Conservation (phyloP, 2,797 vertebrate species). For the Chelonia mydas region DNA sequence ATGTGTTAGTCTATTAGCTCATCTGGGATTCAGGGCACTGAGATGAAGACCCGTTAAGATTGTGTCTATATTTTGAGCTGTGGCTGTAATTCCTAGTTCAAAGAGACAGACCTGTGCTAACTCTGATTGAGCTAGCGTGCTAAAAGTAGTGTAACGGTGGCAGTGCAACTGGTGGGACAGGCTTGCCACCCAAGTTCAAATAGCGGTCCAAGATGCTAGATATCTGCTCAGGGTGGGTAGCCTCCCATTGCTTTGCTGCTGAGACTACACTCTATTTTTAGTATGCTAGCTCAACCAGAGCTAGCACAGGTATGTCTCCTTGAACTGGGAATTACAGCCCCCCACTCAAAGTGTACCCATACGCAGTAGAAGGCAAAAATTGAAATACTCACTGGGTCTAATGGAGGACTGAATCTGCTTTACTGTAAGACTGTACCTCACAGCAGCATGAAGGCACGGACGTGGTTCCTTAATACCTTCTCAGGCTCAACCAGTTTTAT, state of each 20-base stretch:
- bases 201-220: not conserved
- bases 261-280: not conserved
- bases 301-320: not conserved
- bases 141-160: not conserved
- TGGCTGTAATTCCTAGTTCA: not conserved
- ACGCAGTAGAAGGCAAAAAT: not conserved
- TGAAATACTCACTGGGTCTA: not conserved
- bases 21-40: not conserved
- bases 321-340: not conserved
- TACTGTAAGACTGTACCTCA: not conserved
- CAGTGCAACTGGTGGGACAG: not conserved
- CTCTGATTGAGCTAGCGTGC: not conserved
- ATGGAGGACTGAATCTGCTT: not conserved
- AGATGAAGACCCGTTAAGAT: not conserved
- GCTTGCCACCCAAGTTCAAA: not conserved
- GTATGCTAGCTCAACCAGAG: not conserved
- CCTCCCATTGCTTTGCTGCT: not conserved
- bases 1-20: not conserved
- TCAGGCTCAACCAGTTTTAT: not conserved
- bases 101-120: not conserved
- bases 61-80: not conserved
- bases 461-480: not conserved
- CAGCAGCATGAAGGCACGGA: not conserved
- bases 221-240: not conserved
- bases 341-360: not conserved